phyloP scores from a whole-genome alignment of 2,888 invertebrate genomes.

The Limulus polyphemus region DNA sequence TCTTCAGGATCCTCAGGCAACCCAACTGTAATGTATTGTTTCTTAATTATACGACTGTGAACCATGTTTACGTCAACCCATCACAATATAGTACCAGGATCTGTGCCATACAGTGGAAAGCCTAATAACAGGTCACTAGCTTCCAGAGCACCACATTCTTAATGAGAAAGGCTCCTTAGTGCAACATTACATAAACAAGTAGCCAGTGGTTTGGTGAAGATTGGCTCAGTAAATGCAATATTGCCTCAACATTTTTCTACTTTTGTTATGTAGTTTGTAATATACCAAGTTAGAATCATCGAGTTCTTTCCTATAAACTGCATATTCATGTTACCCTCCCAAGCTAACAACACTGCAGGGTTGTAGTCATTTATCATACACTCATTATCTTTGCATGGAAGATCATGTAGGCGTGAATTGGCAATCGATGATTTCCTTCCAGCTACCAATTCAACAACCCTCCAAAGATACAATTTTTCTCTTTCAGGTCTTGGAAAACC shows the following conservation, averaged over 20 bases:
- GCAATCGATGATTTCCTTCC: neutral
- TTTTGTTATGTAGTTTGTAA: conserved; percentile 5
- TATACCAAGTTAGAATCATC: too few species aligned
- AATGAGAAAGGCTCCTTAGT: neutral
- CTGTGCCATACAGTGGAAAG: conserved; percentile 1
- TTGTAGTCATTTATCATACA: conserved; percentile 5
- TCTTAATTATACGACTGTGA: neutral
- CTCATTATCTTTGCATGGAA: too few species aligned
- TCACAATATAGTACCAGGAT: neutral
- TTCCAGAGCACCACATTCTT: conserved; percentile 5
- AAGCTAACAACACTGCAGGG: conserved; percentile 1
- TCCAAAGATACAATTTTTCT: too few species aligned
- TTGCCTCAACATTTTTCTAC: conserved; percentile 1
- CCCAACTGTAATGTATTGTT: neutral
- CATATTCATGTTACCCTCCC: conserved; percentile 1
- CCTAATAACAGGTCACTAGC: conserved; percentile 1
- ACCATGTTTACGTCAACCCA: conserved; percentile 1
- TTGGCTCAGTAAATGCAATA: too few species aligned
- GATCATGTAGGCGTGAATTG: too few species aligned
- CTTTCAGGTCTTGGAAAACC: too few species aligned
- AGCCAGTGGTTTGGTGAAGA: too few species aligned
- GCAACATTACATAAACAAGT: conserved; percentile 1
- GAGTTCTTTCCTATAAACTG: conserved; percentile 3
- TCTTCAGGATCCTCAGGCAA: neutral
- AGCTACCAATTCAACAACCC: neutral